Conservation (phyloP, 2,113 vertebrate species). For the Maccullochella peelii region DNA sequence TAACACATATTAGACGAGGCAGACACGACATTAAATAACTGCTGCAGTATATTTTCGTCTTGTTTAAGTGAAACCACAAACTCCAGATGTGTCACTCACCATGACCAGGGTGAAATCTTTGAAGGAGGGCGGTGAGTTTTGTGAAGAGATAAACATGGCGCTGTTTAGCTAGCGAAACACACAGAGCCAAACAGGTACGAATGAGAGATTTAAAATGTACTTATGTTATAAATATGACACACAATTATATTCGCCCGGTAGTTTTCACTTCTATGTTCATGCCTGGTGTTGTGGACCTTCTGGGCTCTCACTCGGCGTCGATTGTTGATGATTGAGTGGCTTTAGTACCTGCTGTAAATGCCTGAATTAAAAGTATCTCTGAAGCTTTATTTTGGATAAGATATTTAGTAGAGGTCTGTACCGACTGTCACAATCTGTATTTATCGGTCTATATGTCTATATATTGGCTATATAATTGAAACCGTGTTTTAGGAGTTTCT, state of each 20-base stretch:
- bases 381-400: not conserved
- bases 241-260: too few species aligned
- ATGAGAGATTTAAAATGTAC: not conserved
- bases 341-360: conserved; percentile 6
- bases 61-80: not conserved
- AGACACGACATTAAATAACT: not conserved
- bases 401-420: too few species aligned
- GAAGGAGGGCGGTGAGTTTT: conserved; percentile 75
- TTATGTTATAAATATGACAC: not conserved
- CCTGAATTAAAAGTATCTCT: conserved; percentile 41
- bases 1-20: not conserved
- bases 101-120: conserved; percentile 89
- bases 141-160: conserved; percentile 88
- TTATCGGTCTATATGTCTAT: accelerated
- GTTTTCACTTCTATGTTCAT: conserved; percentile 48
- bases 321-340: conserved; percentile 22
- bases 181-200: accelerated
- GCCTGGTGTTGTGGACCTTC: conserved; percentile 22
- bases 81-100: conserved; percentile 82
- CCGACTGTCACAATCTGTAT: not conserved
- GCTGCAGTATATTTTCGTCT: too few species aligned
- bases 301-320: not conserved
- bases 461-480: not conserved
- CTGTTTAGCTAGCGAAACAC: not conserved
- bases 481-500: not conserved